A percentile compares a stretch with the other conserved stretches of the same genome.
These are phyloP conservation scores for Pogonognathellus flavescens DNA, from an alignment of 1,140 invertebrate species.

Conservation along the genomic window DNA sequence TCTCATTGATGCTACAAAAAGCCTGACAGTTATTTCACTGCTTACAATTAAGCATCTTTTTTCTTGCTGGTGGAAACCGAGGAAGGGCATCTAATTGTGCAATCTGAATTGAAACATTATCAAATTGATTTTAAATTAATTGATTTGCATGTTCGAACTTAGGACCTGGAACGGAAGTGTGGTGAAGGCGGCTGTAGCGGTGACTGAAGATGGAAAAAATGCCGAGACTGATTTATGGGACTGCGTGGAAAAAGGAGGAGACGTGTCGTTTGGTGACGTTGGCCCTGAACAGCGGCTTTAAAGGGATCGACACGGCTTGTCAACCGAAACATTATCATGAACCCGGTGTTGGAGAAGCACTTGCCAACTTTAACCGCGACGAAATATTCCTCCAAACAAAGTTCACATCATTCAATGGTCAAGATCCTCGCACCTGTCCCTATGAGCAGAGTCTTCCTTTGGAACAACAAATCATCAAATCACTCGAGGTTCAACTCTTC, in stretches of 20 bases:
- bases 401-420: slow-evolving; percentile 65
- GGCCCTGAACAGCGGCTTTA: slow-evolving; percentile 59
- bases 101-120: too few species aligned
- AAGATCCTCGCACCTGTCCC: slow-evolving; percentile 63
- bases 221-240: slow-evolving; percentile 66
- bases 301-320: slow-evolving; percentile 65
- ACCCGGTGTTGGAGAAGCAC: slow-evolving; percentile 56
- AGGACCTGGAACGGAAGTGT: too few species aligned
- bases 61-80: too few species aligned
- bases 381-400: slow-evolving; percentile 65
- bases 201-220: slow-evolving; percentile 57
- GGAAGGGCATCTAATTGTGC: too few species aligned
- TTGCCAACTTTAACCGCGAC: slow-evolving; percentile 48
- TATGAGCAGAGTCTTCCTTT: slow-evolving; percentile 59
- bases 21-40: too few species aligned
- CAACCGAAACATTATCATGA: slow-evolving; percentile 66
- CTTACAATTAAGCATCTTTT: too few species aligned
- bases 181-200: too few species aligned
- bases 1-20: too few species aligned
- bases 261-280: slow-evolving; percentile 60
- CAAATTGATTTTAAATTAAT: too few species aligned
- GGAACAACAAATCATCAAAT: slow-evolving; percentile 54
- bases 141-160: too few species aligned
- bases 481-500: slow-evolving; percentile 20
- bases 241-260: slow-evolving; percentile 65